These are phyloP conservation scores for Tanypteryx hageni DNA, from an alignment of 2,888 invertebrate species.

Conservation along the genomic window DNA sequence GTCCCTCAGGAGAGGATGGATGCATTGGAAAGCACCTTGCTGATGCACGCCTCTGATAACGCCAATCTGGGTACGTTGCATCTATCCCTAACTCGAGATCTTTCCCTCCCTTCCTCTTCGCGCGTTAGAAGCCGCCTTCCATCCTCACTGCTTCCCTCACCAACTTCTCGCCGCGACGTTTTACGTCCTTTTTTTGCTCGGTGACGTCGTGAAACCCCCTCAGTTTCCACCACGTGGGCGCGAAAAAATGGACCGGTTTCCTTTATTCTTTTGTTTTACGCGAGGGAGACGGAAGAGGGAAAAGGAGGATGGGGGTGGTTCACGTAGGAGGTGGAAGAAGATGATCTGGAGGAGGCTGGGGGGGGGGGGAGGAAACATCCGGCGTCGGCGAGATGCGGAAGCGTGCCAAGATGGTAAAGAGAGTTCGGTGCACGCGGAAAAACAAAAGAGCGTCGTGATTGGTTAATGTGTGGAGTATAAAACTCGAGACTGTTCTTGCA, in stretches of 20 bases:
- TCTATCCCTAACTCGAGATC: constrained; percentile 29
- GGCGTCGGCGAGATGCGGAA: not conserved
- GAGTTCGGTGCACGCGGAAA: not conserved
- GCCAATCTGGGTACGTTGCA: constrained; percentile 13
- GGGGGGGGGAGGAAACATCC: not conserved
- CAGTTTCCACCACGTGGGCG: not conserved
- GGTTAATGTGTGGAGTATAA: no score
- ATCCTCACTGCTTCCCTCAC: not conserved
- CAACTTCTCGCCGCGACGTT: not conserved
- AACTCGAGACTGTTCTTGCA: no score
- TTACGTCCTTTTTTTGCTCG: not conserved
- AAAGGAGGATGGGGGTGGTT: not conserved
- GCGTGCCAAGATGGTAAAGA: not conserved
- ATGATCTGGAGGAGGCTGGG: not conserved
- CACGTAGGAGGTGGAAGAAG: not conserved
- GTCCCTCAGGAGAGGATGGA: constrained; percentile 14
- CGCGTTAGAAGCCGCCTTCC: constrained; percentile 6
- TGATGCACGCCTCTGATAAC: constrained; percentile 22
- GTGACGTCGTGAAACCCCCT: not conserved
- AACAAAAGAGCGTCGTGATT: no score
- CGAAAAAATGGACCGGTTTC: constrained; percentile 16
- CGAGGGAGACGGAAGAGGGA: not conserved
- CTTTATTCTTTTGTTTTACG: constrained; percentile 9
- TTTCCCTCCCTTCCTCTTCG: not conserved
- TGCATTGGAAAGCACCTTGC: constrained; percentile 35